Conservation (phyloP, 2,888 invertebrate species). For the Hyppa rectilinea region DNA sequence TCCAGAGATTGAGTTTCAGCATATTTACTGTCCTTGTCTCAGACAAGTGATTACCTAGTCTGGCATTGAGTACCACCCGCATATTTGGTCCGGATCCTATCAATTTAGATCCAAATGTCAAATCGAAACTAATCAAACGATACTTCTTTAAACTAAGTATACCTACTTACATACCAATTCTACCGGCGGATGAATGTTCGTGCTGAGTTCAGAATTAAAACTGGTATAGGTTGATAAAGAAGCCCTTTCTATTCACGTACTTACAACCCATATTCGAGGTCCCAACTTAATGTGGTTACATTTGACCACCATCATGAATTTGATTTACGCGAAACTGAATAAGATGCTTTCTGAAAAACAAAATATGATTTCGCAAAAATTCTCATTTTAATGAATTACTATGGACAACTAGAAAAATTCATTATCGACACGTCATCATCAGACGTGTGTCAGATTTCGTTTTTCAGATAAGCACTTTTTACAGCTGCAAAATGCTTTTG, state of each 20-base stretch:
- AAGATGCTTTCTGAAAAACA: background rate
- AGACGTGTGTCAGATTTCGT: too few species aligned
- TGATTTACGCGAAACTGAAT: background rate
- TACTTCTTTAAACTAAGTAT: background rate
- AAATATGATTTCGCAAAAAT: background rate
- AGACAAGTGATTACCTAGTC: background rate
- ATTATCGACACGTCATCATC: background rate
- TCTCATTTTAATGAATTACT: background rate
- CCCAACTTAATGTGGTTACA: background rate
- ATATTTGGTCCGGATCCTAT: conserved; percentile 14
- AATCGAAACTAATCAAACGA: conserved; percentile 24
- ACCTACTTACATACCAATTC: too few species aligned
- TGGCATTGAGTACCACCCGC: conserved; percentile 24
- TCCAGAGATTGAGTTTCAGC: background rate
- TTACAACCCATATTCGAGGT: background rate
- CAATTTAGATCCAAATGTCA: conserved; percentile 10
- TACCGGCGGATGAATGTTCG: background rate
- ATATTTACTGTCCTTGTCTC: background rate
- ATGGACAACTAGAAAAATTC: background rate
- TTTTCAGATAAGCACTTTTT: background rate
- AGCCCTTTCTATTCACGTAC: background rate
- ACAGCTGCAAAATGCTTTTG: background rate
- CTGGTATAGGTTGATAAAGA: background rate
- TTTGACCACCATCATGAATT: background rate
- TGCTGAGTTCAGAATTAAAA: background rate